phyloP scores from a whole-genome alignment of 2,797 vertebrate genomes.

The Cynopterus sphinx region DNA sequence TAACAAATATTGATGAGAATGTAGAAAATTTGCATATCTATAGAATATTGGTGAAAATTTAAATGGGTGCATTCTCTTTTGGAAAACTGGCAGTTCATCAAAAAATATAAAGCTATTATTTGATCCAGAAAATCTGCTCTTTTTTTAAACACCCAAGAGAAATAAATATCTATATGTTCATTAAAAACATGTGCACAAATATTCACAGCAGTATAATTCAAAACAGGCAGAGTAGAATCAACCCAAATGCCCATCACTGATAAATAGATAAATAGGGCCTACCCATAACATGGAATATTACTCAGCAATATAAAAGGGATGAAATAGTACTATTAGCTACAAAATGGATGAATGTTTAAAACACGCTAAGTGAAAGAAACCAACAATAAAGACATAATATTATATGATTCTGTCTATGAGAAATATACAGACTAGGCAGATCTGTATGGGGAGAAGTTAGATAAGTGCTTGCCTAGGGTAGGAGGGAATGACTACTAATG shows the following conservation, averaged over 20 bases:
- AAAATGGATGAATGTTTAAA: neutral
- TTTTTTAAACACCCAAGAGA: neutral
- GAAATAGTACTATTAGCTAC: neutral
- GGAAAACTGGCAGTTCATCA: neutral
- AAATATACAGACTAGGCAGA: neutral
- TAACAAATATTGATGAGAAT: neutral
- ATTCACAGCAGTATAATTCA: neutral
- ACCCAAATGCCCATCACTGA: neutral
- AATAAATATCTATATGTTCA: neutral
- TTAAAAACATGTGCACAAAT: neutral
- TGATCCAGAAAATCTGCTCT: neutral
- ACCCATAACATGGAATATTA: neutral
- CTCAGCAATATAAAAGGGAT: neutral
- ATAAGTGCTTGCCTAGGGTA: neutral
- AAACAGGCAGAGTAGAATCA: neutral
- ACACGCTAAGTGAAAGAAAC: neutral
- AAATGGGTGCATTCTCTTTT: neutral
- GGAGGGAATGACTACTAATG: neutral
- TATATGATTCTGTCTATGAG: neutral
- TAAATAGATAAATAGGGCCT: neutral
- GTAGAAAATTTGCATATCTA: neutral
- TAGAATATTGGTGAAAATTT: neutral
- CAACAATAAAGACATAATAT: neutral
- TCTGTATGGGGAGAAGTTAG: neutral
- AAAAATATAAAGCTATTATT: neutral